Evolutionary conservation across 2,797 vertebrate species (phyloP).

Genomic region (Danio choprae): DNA sequence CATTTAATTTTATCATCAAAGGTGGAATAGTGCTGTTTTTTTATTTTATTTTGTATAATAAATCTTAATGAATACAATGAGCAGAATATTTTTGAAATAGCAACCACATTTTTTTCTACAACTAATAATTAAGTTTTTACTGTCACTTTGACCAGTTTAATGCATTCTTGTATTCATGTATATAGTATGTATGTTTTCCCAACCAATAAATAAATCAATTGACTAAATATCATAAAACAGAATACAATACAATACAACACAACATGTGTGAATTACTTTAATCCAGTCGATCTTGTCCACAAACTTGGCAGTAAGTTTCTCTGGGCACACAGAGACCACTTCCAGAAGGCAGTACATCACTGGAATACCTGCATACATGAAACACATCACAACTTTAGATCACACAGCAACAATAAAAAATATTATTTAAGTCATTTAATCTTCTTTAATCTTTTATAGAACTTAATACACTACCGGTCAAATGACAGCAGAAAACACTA

Average conservation of each 20-base stretch:
- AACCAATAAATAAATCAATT: neutral
- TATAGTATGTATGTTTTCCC: neutral
- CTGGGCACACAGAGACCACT: conserved; percentile 92
- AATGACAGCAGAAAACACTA: too few species aligned
- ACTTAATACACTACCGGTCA: too few species aligned
- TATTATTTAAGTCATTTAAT: too few species aligned
- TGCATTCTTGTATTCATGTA: neutral
- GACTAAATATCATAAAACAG: neutral
- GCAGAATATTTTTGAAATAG: neutral
- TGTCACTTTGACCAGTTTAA: neutral
- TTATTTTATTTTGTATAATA: neutral
- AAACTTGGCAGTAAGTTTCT: conserved; percentile 90
- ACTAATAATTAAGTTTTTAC: neutral
- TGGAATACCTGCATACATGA: conserved; percentile 84
- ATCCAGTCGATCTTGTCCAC: conserved; percentile 96
- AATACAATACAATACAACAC: neutral
- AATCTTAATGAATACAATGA: too few species aligned
- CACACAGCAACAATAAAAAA: neutral
- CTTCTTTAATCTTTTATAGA: too few species aligned
- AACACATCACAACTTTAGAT: neutral
- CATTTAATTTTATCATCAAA: neutral
- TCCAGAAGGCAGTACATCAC: conserved; percentile 98
- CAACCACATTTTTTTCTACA: too few species aligned
- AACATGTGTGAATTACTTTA: conserved; percentile 81
- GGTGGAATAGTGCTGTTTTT: neutral